phyloP scores from a whole-genome alignment of 2,797 vertebrate species.

The Coregonus ussuriensis region DNA sequence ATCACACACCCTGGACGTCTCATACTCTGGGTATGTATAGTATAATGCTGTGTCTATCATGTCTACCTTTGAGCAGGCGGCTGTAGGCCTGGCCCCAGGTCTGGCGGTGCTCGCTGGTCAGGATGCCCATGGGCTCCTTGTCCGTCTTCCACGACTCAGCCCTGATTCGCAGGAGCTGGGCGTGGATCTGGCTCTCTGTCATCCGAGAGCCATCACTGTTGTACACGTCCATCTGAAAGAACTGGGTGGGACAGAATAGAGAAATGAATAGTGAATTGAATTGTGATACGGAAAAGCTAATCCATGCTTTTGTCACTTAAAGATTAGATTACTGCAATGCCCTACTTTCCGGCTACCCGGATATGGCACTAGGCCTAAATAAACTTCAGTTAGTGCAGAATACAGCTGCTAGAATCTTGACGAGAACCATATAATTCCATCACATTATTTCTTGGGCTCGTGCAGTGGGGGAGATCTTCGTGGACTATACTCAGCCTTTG shows the following conservation, averaged over 20 bases:
- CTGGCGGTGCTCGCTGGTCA: slow-evolving; percentile 85
- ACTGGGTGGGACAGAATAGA: slow-evolving; percentile 52
- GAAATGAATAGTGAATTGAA: not conserved
- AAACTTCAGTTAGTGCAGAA: no score
- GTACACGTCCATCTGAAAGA: slow-evolving; percentile 85
- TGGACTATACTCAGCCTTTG: not conserved
- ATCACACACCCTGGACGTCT: not conserved
- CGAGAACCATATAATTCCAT: no score
- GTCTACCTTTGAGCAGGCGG: slow-evolving; percentile 71
- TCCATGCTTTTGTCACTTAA: no score
- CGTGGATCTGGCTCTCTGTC: slow-evolving; percentile 83
- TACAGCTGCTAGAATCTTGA: no score
- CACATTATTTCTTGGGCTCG: no score
- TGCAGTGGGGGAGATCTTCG: not conserved
- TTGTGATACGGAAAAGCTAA: not conserved
- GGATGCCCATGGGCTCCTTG: slow-evolving; percentile 85
- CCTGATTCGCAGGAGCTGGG: slow-evolving; percentile 79
- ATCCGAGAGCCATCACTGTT: slow-evolving; percentile 84
- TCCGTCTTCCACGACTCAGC: slow-evolving; percentile 85
- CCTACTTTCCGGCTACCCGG: no score
- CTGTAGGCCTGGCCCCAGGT: slow-evolving; percentile 84
- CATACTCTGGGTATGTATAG: slow-evolving; percentile 7
- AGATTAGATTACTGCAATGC: no score
- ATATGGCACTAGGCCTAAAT: no score
- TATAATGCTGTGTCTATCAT: not conserved